Evolutionary conservation across 2,797 vertebrate genomes (phyloP).

Genomic region (Heliangelus exortis): DNA sequence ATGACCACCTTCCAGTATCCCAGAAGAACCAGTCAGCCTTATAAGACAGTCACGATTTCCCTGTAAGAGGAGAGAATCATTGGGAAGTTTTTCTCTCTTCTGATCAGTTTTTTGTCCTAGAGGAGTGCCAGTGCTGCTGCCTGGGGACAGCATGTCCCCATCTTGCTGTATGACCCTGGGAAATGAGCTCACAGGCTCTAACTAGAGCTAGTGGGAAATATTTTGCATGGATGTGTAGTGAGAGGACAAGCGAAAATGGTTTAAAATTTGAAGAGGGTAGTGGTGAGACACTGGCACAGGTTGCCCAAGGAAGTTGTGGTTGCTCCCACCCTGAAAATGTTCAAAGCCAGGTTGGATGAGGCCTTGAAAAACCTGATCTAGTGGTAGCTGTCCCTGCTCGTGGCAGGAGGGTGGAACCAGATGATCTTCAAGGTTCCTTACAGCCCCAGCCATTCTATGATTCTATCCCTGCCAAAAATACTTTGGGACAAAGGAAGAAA

Average conservation of each 20-base stretch:
- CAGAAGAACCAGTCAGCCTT: background rate
- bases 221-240: too few species aligned
- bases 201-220: background rate
- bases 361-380: too few species aligned
- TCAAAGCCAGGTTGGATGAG: too few species aligned
- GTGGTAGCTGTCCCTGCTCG: too few species aligned
- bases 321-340: too few species aligned
- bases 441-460: too few species aligned
- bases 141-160: background rate
- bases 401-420: too few species aligned
- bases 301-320: too few species aligned
- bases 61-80: background rate
- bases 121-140: background rate
- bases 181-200: background rate
- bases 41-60: background rate
- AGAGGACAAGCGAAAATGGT: too few species aligned
- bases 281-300: too few species aligned
- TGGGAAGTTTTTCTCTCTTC: background rate
- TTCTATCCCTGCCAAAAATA: background rate
- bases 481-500: background rate
- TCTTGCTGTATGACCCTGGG: background rate
- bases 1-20: background rate
- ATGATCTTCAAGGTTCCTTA: too few species aligned
- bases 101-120: background rate
- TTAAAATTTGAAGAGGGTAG: too few species aligned